Evolutionary conservation across 2,888 invertebrate species (phyloP), one percentile per base, ranked within the genome.

Genomic region (Caenorhabditis imperialis): DNA sequence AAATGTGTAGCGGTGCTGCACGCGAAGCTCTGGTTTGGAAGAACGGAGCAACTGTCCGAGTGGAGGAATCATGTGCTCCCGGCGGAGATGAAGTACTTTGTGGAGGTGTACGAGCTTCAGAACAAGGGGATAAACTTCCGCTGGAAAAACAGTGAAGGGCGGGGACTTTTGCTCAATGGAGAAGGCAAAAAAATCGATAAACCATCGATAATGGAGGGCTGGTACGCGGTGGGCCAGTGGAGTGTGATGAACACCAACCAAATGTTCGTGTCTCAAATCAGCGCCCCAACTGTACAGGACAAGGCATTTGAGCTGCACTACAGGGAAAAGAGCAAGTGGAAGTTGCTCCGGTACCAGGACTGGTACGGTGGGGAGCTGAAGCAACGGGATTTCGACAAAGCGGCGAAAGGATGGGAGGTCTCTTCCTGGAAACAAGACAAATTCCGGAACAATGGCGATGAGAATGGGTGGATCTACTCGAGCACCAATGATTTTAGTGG

Each of bases 381-480:
- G 4, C 47, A 50, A 16, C 40, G 55, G 38, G 54, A 48, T 4
- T 53, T 75, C 50, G 51, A 74, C 10, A 50, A 54, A 10, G 38
- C 65, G 5, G 50, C 74, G 5, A 48, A 57, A 14, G 78, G 84
- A 1, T 84, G 83, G 81, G 70, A 70, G 42, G 81, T 77, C 35
- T 63, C 58, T 7, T 70, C 57, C n/a, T 86, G 84, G 84, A 25
- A 44, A n/a, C 55, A 75, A 6, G 86, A 86, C 38, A 69, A 77
- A 22, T 77, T 81, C 35, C 58, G 75, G n/a, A 81, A 78, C 38
- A 67, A 77, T 20, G 85, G 85, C 18, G 85, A 84, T 35, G 75
- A 78, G 18, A 78, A 84, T 14, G 85, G 86, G 47, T 86, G 84
- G 84, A 33, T 65, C 12, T 86, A 86, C 44, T 79, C 85, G 7